These are phyloP conservation scores for Sylvietta virens DNA, from an alignment of 2,113 vertebrate genomes.

Conservation along the genomic window DNA sequence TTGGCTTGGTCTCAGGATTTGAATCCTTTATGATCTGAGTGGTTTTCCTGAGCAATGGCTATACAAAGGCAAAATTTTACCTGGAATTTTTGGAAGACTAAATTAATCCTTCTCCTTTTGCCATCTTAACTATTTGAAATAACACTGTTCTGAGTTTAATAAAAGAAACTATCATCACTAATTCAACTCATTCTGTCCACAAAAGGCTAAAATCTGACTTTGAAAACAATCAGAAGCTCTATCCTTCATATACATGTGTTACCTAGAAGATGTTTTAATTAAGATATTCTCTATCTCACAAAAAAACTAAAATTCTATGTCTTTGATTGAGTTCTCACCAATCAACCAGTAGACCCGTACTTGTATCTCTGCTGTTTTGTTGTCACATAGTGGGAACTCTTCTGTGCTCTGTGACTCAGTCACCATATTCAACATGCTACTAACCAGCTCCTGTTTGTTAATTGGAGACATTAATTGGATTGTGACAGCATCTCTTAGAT, in stretches of 20 bases:
- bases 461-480: not conserved
- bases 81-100: not conserved
- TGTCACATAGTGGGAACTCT: not conserved
- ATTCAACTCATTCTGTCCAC: not conserved
- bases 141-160: not conserved
- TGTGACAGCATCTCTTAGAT: not conserved
- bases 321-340: not conserved
- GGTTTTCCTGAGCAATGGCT: not conserved
- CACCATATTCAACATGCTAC: not conserved
- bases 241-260: not conserved
- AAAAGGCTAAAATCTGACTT: not conserved
- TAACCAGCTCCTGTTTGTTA: not conserved
- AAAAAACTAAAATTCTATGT: not conserved
- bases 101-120: not conserved
- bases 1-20: not conserved
- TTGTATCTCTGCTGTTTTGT: not conserved
- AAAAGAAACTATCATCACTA: not conserved
- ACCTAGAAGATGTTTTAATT: not conserved
- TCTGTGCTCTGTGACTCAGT: not conserved
- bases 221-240: not conserved
- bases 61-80: not conserved
- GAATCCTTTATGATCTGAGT: not conserved
- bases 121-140: not conserved
- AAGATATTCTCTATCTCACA: not conserved
- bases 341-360: fast-evolving